Conservation (phyloP, 2,113 vertebrate genomes). For the Tinamus guttatus region DNA sequence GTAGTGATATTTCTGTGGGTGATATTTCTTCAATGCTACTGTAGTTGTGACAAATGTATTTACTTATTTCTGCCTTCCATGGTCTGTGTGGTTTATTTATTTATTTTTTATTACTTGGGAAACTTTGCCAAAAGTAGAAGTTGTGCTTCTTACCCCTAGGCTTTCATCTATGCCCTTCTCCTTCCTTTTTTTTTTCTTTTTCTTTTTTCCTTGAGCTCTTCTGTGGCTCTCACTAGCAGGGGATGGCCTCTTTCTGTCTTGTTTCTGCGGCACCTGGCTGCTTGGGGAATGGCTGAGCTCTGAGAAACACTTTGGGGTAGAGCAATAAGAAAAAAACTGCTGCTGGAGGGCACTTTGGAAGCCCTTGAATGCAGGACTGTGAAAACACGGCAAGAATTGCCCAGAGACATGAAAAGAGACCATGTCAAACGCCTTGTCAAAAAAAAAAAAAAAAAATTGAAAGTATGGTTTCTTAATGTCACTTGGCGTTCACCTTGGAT, state of each 20-base stretch:
- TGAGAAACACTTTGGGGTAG: neutral
- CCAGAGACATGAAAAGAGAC: neutral
- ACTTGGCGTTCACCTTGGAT: constrained; percentile 2
- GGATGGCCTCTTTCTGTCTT: neutral
- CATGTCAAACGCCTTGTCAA: neutral
- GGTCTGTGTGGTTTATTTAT: too few species aligned
- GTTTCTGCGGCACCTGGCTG: neutral
- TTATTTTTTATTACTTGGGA: neutral
- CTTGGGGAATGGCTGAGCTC: neutral
- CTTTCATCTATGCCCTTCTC: constrained; percentile 40
- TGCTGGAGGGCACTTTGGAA: constrained; percentile 9
- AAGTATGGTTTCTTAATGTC: neutral
- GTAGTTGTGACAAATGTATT: neutral
- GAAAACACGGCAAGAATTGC: neutral
- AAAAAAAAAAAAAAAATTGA: neutral
- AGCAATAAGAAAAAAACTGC: constrained; percentile 7
- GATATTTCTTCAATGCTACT: neutral
- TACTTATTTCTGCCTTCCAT: neutral
- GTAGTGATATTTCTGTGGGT: too few species aligned
- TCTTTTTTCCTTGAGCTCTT: neutral
- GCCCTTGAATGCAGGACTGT: neutral
- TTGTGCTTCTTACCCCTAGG: neutral
- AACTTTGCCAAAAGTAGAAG: neutral
- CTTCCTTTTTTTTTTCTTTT: too few species aligned
- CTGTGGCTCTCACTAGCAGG: neutral